Evolutionary conservation across 2,888 invertebrate genomes (phyloP), one percentile per base, ranked within the genome.

Genomic region (Drosophila niveifrons): DNA sequence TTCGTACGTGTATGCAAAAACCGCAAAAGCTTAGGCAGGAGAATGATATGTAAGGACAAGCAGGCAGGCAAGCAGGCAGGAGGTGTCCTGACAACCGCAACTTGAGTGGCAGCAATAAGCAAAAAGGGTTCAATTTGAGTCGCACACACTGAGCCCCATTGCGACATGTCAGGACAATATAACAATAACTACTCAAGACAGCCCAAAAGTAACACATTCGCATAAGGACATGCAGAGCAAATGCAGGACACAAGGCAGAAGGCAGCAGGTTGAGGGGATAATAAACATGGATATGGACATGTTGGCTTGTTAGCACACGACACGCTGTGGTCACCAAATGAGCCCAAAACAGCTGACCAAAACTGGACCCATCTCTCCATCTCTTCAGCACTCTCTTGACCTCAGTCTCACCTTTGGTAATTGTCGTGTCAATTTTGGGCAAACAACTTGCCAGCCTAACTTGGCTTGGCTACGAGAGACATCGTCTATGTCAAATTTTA

Each of bases 161-260:
- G 82, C 72, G 80, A 85, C 88, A 69, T 84, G 88, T 84, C 80
- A 76, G 63, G 55, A 59, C 72, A 80, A 72, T 84, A 65, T 73
- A 84, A 89, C 84, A 86, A 86, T 84, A 82, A 82, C 88, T 87
- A 77, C 88, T 88, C 79, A 83, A 85, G 87, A 88, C 81, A 77
- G 77, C 81, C 84, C 87, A 88, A 78, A 86, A 84, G 83, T 86
- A 86, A 88, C 82, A 83, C 82, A 77, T 88, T 70, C 70, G 55
- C 63, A 76, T 61, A 52, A 71, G 72, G 65, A 78, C 59, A 67
- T 9, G 15, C 29, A 23, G 64, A 65, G 48, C 17, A 28, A 3
- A 23, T n/a, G n/a, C 23, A 23, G 23, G 23, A 23, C 23, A 23
- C 23, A n/a, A n/a, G n/a, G n/a, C n/a, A 6, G 23, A 23, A 52